phyloP scores from a whole-genome alignment of 2,113 vertebrate genomes.

The Sorex araneus region DNA sequence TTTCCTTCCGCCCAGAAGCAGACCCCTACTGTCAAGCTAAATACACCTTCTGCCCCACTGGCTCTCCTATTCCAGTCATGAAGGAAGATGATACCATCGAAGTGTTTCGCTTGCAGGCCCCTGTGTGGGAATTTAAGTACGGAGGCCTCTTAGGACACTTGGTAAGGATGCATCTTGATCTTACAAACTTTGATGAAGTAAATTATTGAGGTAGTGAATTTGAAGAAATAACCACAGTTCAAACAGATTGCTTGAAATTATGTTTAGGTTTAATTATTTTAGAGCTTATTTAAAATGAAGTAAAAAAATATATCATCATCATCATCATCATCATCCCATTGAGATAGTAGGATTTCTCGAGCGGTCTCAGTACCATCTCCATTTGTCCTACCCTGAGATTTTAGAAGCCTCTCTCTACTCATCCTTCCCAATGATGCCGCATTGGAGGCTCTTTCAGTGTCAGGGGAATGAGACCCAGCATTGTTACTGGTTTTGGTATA shows the following conservation, averaged over 20 bases:
- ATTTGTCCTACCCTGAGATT: no score
- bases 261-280: background rate
- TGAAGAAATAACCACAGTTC: constrained; percentile 1
- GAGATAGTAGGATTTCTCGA: no score
- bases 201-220: constrained; percentile 51
- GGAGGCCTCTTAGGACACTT: constrained; percentile 94
- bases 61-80: constrained; percentile 92
- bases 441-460: no score
- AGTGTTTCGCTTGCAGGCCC: constrained; percentile 95
- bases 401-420: no score
- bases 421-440: no score
- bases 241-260: constrained; percentile 2
- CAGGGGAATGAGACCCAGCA: no score
- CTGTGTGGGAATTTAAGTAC: constrained; percentile 99
- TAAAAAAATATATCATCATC: no score
- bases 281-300: constrained; percentile 6
- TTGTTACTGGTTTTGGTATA: no score
- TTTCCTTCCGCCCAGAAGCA: constrained; percentile 92
- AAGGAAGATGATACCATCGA: constrained; percentile 92
- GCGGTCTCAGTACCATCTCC: no score
- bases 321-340: no score
- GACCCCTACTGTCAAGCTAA: constrained; percentile 96
- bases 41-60: constrained; percentile 96
- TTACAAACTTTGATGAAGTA: constrained; percentile 13
- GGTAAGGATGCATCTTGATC: constrained; percentile 88